Evolutionary conservation across 1,140 invertebrate species (phyloP), one percentile per base, ranked within the genome.

Genomic region (Polypedilum vanderplanki): DNA sequence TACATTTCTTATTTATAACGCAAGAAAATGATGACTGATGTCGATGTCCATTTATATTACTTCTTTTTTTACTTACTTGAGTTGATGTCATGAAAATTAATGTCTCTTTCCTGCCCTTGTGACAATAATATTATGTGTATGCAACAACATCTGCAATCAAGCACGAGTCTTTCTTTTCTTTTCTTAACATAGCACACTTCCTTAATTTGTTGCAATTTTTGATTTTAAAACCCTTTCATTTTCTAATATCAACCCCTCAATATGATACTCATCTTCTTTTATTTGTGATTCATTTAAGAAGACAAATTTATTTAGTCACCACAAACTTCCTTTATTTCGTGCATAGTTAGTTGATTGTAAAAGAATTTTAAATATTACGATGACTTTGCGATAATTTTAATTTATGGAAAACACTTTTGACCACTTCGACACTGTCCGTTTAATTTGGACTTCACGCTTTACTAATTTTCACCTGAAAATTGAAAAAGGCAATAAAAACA

Each of bases 141-240:
- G 46, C 46, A 57, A 57, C 5, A 33, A 57, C 12, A 57, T 57
- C 12, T 57, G 12, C 46, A 57, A 57, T 57, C 46, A 57, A n/a
- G 46, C 46, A 57, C 46, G 46, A 57, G 46, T 12, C 46, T n/a
- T 12, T n/a, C n/a, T n/a, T n/a, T n/a, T n/a, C n/a, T n/a, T n/a
- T n/a, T n/a, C n/a, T n/a, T n/a, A n/a, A n/a, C n/a, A 12, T n/a
- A 57, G 46, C 46, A 73, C 73, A 33, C 40, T 73, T 33, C 73
- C 73, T 40, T 73, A 73, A 73, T 73, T 40, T 73, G 73, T 73
- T n/a, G 46, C 46, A 57, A 33, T 57, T 41, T 46, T 12, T 57
- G 46, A 57, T n/a, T 15, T 57, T 57, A 57, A 57, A 57, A 57
- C 46, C 46, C 46, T n/a, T 57, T 15, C n/a, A 46, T 46, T 15